Percentiles rank a stretch among this genome's conserved stretches.
These are phyloP conservation scores for Meta bourneti DNA, from an alignment of 2,888 invertebrate species.

Conservation along the genomic window DNA sequence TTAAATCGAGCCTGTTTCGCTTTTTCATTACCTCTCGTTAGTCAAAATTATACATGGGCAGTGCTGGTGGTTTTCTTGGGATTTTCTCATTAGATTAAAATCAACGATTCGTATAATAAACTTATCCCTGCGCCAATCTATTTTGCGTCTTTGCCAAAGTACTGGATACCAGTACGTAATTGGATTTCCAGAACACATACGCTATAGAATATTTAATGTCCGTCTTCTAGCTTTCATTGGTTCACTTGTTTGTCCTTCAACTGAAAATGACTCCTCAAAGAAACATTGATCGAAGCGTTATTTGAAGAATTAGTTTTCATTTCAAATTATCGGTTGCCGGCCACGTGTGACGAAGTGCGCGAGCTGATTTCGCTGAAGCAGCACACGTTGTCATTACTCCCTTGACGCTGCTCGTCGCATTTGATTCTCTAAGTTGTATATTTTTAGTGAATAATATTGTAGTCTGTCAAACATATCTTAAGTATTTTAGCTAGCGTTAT, in stretches of 20 bases:
- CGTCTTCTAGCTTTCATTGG: conserved; percentile 40
- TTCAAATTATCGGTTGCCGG: conserved; percentile 15
- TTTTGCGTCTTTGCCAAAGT: background rate
- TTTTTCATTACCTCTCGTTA: too few relatives aligned
- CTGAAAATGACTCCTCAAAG: conserved; percentile 29
- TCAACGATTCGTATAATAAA: too few relatives aligned
- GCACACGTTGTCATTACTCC: background rate
- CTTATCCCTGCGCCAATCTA: too few relatives aligned
- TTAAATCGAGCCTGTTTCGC: too few relatives aligned
- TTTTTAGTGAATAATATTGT: too few relatives aligned
- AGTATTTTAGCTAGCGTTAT: too few relatives aligned
- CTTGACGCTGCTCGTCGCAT: background rate
- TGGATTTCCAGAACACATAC: background rate
- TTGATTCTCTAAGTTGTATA: too few relatives aligned
- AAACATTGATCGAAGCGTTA: conserved; percentile 46
- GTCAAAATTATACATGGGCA: too few relatives aligned
- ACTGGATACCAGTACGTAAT: background rate
- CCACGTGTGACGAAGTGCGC: background rate
- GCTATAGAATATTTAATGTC: conserved; percentile 3
- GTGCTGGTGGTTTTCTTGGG: too few relatives aligned
- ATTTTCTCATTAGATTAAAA: too few relatives aligned
- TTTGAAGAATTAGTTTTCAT: conserved; percentile 7
- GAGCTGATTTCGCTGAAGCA: background rate
- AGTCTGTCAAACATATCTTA: too few relatives aligned
- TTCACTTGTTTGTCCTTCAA: conserved; percentile 41